phyloP scores from a whole-genome alignment of 2,797 vertebrate genomes.

The Megaceryle alcyon region DNA sequence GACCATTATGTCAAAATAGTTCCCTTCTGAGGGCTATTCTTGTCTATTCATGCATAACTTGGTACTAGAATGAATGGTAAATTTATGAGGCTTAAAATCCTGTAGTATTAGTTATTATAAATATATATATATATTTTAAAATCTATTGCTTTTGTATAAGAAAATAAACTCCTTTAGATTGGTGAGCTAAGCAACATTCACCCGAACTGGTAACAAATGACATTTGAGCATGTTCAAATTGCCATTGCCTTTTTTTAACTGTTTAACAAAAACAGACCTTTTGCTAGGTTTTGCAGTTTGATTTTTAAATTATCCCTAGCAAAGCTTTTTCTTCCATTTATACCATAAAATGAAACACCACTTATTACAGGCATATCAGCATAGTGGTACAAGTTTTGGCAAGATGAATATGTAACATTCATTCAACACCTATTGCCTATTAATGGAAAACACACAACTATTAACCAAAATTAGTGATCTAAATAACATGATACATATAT shows the following conservation, averaged over 20 bases:
- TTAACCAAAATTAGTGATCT: background rate
- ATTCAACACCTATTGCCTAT: background rate
- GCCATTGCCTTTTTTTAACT: background rate
- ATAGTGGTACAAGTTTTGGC: background rate
- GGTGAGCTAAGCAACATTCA: background rate
- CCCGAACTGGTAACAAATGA: background rate
- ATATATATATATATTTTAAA: background rate
- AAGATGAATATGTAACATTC: background rate
- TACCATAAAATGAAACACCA: background rate
- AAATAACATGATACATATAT: background rate
- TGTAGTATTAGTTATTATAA: background rate
- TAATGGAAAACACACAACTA: background rate
- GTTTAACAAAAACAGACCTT: background rate
- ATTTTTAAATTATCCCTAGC: background rate
- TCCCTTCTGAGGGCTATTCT: too few species aligned
- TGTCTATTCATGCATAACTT: too few species aligned
- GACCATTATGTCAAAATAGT: too few species aligned
- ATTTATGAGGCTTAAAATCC: too few species aligned
- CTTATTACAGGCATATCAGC: background rate
- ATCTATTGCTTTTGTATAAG: background rate
- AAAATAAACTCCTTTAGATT: background rate
- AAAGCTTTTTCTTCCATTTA: background rate
- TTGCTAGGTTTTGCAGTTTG: background rate
- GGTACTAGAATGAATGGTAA: too few species aligned
- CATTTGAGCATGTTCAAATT: background rate